phyloP scores from a whole-genome alignment of 2,888 invertebrate genomes.

The Imbricaverruca yamaguchii region DNA sequence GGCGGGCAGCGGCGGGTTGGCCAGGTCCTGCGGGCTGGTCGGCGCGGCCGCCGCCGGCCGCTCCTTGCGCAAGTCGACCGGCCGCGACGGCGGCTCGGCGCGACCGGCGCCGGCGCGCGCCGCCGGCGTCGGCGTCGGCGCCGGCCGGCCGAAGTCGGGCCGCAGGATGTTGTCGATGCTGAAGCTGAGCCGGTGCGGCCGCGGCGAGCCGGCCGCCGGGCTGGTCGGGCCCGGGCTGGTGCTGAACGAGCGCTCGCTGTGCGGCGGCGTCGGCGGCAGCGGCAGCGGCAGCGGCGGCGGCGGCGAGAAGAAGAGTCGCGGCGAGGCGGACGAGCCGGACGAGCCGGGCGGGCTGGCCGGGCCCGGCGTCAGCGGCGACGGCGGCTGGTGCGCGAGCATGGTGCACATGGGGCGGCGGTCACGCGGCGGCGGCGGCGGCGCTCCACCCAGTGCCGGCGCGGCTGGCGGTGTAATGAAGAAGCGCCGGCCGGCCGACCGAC shows the following conservation, averaged over 20 bases:
- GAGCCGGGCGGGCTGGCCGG: neutral
- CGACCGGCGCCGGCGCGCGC: neutral
- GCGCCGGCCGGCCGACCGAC: neutral
- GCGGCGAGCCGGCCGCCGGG: slow-evolving; percentile 26
- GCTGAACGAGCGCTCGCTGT: slow-evolving; percentile 9
- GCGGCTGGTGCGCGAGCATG: neutral
- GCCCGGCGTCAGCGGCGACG: neutral
- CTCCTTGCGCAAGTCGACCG: slow-evolving; percentile 27
- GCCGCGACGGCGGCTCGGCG: neutral
- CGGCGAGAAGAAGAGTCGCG: neutral
- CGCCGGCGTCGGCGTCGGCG: neutral
- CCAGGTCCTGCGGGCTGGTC: slow-evolving; percentile 30
- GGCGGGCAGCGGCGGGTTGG: slow-evolving; percentile 31
- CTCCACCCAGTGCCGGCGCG: slow-evolving; percentile 25
- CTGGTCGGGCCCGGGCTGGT: slow-evolving; percentile 9
- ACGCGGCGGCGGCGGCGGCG: slow-evolving; percentile 26
- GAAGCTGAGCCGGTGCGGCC: slow-evolving; percentile 29
- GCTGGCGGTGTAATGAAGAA: slow-evolving; percentile 28
- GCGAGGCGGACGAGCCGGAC: neutral
- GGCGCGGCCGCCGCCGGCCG: neutral
- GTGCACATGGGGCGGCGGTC: neutral
- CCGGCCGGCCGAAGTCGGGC: slow-evolving; percentile 34
- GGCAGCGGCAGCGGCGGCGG: neutral
- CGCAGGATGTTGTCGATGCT: slow-evolving; percentile 36
- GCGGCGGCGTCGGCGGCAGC: slow-evolving; percentile 19